These are phyloP conservation scores for Dromiciops gliroides DNA, from an alignment of 2,113 vertebrate species.

Conservation along the genomic window DNA sequence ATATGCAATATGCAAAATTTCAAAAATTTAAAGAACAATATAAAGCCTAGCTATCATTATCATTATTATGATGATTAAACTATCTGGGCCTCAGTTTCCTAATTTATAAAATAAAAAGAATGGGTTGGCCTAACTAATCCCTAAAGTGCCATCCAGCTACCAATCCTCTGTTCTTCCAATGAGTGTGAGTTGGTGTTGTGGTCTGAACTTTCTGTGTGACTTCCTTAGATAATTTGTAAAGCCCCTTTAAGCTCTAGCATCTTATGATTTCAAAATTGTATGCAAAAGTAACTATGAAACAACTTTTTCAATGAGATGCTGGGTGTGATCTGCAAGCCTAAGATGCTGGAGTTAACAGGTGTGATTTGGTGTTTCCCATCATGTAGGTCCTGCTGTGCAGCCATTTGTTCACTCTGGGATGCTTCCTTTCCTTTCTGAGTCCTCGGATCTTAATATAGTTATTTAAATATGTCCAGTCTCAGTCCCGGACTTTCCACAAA, in stretches of 20 bases:
- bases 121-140: background rate
- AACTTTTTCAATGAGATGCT: conserved; percentile 50
- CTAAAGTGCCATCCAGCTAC: background rate
- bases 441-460: conserved; percentile 58
- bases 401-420: conserved; percentile 18
- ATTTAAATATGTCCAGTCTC: conserved; percentile 63
- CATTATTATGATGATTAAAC: background rate
- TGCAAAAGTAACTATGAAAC: background rate
- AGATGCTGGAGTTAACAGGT: conserved; percentile 2
- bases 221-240: background rate
- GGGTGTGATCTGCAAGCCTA: conserved; percentile 25
- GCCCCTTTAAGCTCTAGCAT: background rate
- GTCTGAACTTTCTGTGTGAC: background rate
- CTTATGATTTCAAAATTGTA: background rate
- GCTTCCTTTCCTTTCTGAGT: conserved; percentile 8
- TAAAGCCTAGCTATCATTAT: background rate
- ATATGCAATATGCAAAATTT: background rate
- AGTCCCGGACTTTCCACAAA: conserved; percentile 61
- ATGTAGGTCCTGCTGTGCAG: conserved; percentile 32
- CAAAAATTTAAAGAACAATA: background rate
- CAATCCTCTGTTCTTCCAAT: background rate
- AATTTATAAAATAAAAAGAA: background rate
- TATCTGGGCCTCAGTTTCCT: background rate
- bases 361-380: background rate
- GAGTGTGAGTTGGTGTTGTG: background rate